phyloP scores from a whole-genome alignment of 1,140 invertebrate genomes.

The Daktulosphaira vitifoliae region DNA sequence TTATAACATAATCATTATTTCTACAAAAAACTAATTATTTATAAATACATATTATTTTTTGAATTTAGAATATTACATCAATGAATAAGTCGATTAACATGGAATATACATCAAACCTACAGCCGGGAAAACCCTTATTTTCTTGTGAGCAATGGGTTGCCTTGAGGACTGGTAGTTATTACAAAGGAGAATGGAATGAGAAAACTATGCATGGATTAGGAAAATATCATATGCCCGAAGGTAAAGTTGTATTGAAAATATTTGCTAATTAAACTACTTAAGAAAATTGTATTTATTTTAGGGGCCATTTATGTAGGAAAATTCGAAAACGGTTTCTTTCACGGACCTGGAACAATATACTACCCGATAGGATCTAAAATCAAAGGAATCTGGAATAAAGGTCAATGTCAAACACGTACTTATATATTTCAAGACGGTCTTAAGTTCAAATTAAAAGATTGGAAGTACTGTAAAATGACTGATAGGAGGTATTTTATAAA shows the following conservation, averaged over 20 bases:
- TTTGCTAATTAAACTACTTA: no score
- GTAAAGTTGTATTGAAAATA: not conserved
- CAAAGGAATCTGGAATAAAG: conserved; percentile 32
- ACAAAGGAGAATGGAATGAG: conserved; percentile 22
- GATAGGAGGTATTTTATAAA: conserved; percentile 24
- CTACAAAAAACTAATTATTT: no score
- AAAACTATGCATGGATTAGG: conserved; percentile 8
- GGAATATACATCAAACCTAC: no score
- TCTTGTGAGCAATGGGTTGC: not conserved
- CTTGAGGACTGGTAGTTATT: not conserved
- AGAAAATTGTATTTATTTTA: not conserved
- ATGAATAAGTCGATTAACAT: no score
- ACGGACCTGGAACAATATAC: conserved; percentile 11
- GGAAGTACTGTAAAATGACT: conserved; percentile 29
- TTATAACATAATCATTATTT: no score
- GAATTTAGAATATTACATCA: no score
- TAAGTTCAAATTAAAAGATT: conserved; percentile 17
- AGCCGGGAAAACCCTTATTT: no score
- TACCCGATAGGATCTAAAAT: conserved; percentile 20
- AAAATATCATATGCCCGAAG: not conserved
- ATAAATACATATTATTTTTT: no score
- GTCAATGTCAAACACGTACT: conserved; percentile 8
- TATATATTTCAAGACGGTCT: conserved; percentile 33
- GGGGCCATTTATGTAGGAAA: conserved; percentile 24
- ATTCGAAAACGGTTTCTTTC: conserved; percentile 25